Conservation (phyloP, 2,113 vertebrate species). For the Ahaetulla prasina region DNA sequence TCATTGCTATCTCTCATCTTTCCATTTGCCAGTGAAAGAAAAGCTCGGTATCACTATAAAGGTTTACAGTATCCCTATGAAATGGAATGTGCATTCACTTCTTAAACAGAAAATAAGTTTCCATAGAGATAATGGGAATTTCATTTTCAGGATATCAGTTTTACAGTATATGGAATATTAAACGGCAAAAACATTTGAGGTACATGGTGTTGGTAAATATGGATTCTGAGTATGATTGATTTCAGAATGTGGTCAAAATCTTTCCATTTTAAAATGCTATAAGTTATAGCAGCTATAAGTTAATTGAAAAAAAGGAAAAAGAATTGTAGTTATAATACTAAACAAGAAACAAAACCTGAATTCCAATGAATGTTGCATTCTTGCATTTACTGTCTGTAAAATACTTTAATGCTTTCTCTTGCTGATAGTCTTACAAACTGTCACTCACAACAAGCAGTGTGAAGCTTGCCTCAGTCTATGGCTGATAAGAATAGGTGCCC, state of each 20-base stretch:
- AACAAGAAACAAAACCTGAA: not conserved
- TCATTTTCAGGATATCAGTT: not conserved
- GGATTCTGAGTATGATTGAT: not conserved
- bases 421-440: not conserved
- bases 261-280: not conserved
- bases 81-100: not conserved
- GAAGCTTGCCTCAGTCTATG: not conserved
- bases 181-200: not conserved
- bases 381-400: not conserved
- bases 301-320: not conserved
- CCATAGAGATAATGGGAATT: not conserved
- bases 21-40: not conserved
- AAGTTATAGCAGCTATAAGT: not conserved
- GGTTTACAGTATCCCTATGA: not conserved
- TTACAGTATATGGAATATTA: not conserved
- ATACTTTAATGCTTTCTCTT: not conserved
- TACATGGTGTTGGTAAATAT: not conserved
- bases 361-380: not conserved
- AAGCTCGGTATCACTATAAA: not conserved
- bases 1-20: not conserved
- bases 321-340: not conserved
- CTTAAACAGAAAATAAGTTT: not conserved
- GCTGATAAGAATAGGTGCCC: conserved; percentile 1
- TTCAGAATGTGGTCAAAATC: not conserved
- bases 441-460: not conserved